A percentile compares a stretch with the other conserved stretches of the same genome.
Conservation (phyloP, 2,113 vertebrate species). For the Heptranchias perlo region DNA sequence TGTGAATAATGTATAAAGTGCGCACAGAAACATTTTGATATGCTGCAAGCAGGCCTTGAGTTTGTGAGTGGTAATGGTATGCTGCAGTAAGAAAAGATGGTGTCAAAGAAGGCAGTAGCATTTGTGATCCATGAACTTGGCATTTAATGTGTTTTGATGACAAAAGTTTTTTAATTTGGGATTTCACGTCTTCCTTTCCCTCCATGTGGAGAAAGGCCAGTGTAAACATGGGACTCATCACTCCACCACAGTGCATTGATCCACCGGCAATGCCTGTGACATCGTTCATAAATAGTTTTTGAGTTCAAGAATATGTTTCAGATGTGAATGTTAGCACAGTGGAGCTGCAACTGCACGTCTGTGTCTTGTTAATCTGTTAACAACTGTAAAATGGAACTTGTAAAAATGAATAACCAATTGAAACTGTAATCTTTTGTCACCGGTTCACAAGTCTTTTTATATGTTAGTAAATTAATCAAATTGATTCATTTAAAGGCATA, state of each 20-base stretch:
- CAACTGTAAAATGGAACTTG: background rate
- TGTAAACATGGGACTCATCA: too few species aligned
- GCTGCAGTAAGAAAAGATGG: background rate
- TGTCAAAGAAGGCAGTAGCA: too few species aligned
- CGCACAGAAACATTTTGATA: background rate
- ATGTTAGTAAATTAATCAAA: background rate
- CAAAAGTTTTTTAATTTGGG: too few species aligned
- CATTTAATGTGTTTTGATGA: too few species aligned
- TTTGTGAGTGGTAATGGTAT: background rate
- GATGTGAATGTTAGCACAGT: too few species aligned
- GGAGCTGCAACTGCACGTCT: background rate
- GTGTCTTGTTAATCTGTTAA: background rate
- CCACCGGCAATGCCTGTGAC: too few species aligned
- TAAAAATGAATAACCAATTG: background rate
- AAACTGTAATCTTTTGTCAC: background rate
- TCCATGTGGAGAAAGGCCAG: too few species aligned
- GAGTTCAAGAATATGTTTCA: too few species aligned
- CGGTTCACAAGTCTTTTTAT: background rate
- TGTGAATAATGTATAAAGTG: background rate
- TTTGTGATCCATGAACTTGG: too few species aligned
- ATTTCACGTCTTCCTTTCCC: too few species aligned
- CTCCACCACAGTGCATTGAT: too few species aligned
- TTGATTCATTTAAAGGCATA: background rate
- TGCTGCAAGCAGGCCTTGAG: background rate
- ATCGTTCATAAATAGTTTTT: too few species aligned